A percentile compares a stretch with the other conserved stretches of the same genome.
phyloP scores from a whole-genome alignment of 2,113 vertebrate species.

The Ceyx cyanopectus region DNA sequence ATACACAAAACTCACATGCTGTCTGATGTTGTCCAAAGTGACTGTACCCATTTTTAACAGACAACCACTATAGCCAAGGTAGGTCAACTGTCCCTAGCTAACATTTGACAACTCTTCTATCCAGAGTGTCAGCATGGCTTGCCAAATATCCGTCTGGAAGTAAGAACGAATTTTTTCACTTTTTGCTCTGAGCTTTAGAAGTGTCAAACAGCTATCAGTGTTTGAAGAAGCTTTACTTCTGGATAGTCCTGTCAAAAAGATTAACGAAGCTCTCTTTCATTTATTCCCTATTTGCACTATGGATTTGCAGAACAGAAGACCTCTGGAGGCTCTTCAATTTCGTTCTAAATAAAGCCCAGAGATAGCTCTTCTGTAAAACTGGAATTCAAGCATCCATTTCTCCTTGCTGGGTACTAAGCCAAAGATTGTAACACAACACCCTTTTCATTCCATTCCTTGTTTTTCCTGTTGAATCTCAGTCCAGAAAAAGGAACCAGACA shows the following conservation, averaged over 20 bases:
- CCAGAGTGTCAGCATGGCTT: not conserved
- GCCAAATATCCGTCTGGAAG: not conserved
- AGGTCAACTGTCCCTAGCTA: not conserved
- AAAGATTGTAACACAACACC: not conserved
- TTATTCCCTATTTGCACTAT: conserved; percentile 5
- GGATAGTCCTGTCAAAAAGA: conserved; percentile 28
- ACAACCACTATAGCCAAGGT: not conserved
- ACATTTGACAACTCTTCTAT: not conserved
- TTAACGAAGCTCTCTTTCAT: not conserved
- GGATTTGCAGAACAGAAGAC: not conserved
- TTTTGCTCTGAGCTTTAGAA: not conserved
- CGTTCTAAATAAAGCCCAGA: not conserved
- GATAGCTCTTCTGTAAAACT: not conserved
- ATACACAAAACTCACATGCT: fast-evolving
- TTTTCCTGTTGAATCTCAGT: not conserved
- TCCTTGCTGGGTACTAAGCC: not conserved
- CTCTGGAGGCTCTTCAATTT: not conserved
- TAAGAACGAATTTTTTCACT: not conserved
- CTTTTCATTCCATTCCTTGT: not conserved
- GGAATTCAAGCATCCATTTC: not conserved
- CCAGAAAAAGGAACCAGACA: not conserved
- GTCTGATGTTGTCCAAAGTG: not conserved
- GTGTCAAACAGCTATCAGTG: not conserved
- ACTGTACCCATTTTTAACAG: not conserved
- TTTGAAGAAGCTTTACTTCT: conserved; percentile 35